phyloP scores from a whole-genome alignment of 1,140 invertebrate species.

The Drosophila arawakana region DNA sequence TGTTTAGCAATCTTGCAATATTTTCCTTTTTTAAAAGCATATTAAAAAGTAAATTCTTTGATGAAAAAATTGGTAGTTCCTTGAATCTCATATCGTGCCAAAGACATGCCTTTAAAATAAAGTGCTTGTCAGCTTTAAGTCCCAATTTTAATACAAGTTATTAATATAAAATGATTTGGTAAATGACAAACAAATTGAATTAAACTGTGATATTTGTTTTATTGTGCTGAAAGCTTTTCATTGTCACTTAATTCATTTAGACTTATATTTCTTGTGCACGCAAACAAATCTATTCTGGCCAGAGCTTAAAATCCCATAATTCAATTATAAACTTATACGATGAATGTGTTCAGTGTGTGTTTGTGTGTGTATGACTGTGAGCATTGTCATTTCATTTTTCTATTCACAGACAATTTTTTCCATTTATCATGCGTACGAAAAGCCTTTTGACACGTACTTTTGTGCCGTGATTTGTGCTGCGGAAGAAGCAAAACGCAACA shows the following conservation, averaged over 20 bases:
- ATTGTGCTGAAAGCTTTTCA: slow-evolving; percentile 41
- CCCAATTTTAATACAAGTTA: too few relatives aligned
- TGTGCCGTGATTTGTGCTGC: slow-evolving; percentile 27
- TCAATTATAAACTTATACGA: slow-evolving; percentile 42
- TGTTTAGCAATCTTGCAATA: not conserved
- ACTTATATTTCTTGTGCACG: slow-evolving; percentile 9
- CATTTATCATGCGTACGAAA: slow-evolving; percentile 10
- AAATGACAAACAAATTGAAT: slow-evolving; percentile 2
- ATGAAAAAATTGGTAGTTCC: not conserved
- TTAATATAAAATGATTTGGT: too few relatives aligned
- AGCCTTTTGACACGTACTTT: slow-evolving; percentile 32
- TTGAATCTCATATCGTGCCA: not conserved
- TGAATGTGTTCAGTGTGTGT: too few relatives aligned
- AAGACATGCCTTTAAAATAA: too few relatives aligned
- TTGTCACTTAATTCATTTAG: slow-evolving; percentile 31
- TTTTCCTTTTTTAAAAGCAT: not conserved
- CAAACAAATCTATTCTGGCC: slow-evolving; percentile 14
- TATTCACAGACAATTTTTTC: slow-evolving; percentile 10
- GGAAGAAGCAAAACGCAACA: slow-evolving; percentile 13
- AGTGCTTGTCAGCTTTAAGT: too few relatives aligned
- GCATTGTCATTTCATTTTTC: not conserved
- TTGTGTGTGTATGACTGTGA: slow-evolving; percentile 5
- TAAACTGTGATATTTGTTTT: slow-evolving; percentile 14
- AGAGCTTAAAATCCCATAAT: slow-evolving; percentile 42
- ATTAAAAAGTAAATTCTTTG: not conserved